Evolutionary conservation across 2,113 vertebrate genomes (phyloP), one percentile per base, ranked within the genome.

Genomic region (Desmodus rotundus): DNA sequence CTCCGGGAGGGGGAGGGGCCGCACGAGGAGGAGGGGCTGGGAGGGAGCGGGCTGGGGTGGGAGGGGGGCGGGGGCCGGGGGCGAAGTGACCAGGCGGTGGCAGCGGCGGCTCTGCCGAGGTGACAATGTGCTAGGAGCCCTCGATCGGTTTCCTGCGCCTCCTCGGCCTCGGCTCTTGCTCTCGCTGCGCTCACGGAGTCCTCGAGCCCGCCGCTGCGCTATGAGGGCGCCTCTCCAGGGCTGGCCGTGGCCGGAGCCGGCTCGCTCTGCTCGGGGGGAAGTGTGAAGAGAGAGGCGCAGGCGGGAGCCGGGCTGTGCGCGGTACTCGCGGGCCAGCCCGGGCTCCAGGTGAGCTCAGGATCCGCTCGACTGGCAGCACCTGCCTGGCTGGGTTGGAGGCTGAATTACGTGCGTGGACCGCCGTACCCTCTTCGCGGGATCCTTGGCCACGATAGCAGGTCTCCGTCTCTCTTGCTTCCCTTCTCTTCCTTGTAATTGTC

Each of bases 191-290:
- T 76, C 78, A 20, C 36, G 31, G 52, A 84, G 92, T 65, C 73
- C 61, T 43, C 38, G 24, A 9, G 78, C 92, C 89, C 33, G 84
- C 58, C 38, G 83, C 93, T 11, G 95, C 96, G 97, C 88, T 97
- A 98, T 98, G 98, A 92, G 89, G 96, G 88, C 74, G 85, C 95
- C 77, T 87, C 65, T 97, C 43, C 0, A 5, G 97, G 90, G 95
- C 88, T 94, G 94, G 91, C 87, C 22, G 77, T 95, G 92, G 93
- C 93, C 93, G 86, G 94, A 96, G 95, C 94, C 73, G 56, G 92
- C 86, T 92, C 5, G 50, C 89, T 56, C 65, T 41, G 82, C 70
- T 43, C 47, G 2, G 43, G 0, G 65, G 85, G 38, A 92, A 93
- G 96, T 93, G 97, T 98, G 96, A 97, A 73, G 50, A 24, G 50